Evolutionary conservation across 2,888 invertebrate genomes (phyloP).

Genomic region (Chloroclysta siterata): DNA sequence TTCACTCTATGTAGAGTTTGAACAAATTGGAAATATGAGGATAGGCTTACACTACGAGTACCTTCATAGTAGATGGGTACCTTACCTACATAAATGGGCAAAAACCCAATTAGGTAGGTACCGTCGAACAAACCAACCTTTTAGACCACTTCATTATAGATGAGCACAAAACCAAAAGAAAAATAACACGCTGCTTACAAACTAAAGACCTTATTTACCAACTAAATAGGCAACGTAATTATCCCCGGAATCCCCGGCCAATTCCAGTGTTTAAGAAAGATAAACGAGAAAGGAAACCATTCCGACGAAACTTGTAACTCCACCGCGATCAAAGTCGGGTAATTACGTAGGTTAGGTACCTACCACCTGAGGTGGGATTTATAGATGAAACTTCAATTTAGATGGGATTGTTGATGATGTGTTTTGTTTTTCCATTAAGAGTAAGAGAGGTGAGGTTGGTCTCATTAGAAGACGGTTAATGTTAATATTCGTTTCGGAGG

Average conservation of each 20-base stretch:
- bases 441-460: background rate
- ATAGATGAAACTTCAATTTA: slow-evolving; percentile 54
- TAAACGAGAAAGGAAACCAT: slow-evolving; percentile 79
- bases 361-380: slow-evolving; percentile 50
- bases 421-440: slow-evolving; percentile 22
- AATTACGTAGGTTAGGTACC: slow-evolving; percentile 55
- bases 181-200: slow-evolving; percentile 63
- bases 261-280: slow-evolving; percentile 83
- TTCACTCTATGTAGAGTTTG: too few relatives aligned
- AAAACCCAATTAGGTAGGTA: too few relatives aligned
- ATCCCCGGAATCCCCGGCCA: slow-evolving; percentile 76
- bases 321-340: slow-evolving; percentile 58
- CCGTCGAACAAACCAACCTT: slow-evolving; percentile 38
- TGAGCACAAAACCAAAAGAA: slow-evolving; percentile 55
- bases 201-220: slow-evolving; percentile 38
- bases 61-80: too few relatives aligned
- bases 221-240: slow-evolving; percentile 78
- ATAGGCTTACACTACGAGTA: slow-evolving; percentile 8
- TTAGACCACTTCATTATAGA: slow-evolving; percentile 44
- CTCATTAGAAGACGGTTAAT: too few relatives aligned
- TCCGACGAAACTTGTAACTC: slow-evolving; percentile 72
- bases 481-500: too few relatives aligned
- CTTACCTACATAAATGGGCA: slow-evolving; percentile 15
- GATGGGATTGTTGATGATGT: slow-evolving; percentile 38
- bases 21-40: too few relatives aligned